Conservation (phyloP, 2,113 vertebrate species). For the Microtus richardsoni region DNA sequence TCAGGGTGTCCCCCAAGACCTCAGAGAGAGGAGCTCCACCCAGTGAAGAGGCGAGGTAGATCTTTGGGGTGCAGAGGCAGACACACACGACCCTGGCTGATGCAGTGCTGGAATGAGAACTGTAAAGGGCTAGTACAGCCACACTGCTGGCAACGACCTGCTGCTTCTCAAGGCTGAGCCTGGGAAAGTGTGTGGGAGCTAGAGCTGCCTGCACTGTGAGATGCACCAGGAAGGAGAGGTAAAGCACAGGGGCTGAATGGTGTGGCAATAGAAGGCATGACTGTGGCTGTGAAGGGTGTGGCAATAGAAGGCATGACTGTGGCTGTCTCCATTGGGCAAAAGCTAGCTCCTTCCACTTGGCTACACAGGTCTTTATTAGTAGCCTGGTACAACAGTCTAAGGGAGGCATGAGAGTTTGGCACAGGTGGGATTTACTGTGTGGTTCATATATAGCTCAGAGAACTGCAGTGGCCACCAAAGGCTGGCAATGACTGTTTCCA, state of each 20-base stretch:
- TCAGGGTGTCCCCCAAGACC: not conserved
- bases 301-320: fast-evolving
- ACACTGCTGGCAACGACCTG: not conserved
- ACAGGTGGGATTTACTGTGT: fast-evolving
- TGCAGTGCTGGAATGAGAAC: not conserved
- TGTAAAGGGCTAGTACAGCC: not conserved
- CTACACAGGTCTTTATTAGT: not conserved
- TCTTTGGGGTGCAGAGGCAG: not conserved
- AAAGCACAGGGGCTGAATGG: not conserved
- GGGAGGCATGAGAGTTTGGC: not conserved
- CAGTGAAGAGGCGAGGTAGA: not conserved
- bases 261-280: fast-evolving
- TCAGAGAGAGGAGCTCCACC: not conserved
- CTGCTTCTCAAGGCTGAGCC: not conserved
- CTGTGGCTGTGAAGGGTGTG: no score
- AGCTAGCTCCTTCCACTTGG: not conserved
- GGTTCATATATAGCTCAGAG: not conserved
- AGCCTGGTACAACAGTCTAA: not conserved
- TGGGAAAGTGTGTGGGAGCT: not conserved
- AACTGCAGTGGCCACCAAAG: not conserved
- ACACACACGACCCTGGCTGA: not conserved
- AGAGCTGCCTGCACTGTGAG: fast-evolving
- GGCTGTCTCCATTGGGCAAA: no score
- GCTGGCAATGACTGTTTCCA: fast-evolving
- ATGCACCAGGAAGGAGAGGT: not conserved